Percentiles rank a stretch among this genome's conserved stretches.
phyloP scores from a whole-genome alignment of 2,797 vertebrate species.

The Arctocebus calabarensis region DNA sequence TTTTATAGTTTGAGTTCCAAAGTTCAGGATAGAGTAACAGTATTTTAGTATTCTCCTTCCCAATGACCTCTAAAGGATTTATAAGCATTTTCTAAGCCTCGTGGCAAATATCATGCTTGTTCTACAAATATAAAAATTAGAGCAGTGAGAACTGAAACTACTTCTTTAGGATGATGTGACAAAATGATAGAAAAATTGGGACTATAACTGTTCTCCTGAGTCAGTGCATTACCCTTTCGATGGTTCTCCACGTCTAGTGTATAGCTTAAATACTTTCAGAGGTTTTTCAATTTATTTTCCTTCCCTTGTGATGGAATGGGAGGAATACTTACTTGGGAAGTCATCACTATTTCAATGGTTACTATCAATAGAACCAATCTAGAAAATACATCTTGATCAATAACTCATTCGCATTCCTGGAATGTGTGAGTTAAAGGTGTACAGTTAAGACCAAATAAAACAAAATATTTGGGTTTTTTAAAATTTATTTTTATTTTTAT shows the following conservation, averaged over 20 bases:
- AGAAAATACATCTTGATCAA: not conserved
- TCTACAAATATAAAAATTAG: conserved; percentile 63
- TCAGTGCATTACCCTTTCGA: not conserved
- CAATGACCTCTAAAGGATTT: conserved; percentile 55
- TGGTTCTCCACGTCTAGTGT: not conserved
- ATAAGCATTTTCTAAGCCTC: conserved; percentile 56
- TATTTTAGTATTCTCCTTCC: conserved; percentile 29
- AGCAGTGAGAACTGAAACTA: conserved; percentile 31
- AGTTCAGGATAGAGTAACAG: conserved; percentile 48
- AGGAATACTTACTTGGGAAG: not conserved
- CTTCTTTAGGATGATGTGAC: not conserved
- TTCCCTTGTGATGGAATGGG: not conserved
- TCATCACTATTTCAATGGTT: not conserved
- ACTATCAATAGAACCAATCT: not conserved
- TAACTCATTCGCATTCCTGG: not conserved
- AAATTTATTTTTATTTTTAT: no score
- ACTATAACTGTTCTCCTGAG: conserved; percentile 27
- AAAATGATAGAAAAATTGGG: conserved; percentile 21
- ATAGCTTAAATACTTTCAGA: conserved; percentile 16
- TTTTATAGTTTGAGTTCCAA: conserved; percentile 59
- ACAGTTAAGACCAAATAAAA: not conserved
- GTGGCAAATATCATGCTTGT: conserved; percentile 10
- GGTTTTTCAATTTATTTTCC: conserved; percentile 5
- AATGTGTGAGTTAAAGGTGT: not conserved
- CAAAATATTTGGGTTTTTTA: no score